Percentiles rank a stretch among this genome's conserved stretches.
These are phyloP conservation scores for Megalonaias nervosa DNA, from an alignment of 1,140 invertebrate species.

Conservation along the genomic window DNA sequence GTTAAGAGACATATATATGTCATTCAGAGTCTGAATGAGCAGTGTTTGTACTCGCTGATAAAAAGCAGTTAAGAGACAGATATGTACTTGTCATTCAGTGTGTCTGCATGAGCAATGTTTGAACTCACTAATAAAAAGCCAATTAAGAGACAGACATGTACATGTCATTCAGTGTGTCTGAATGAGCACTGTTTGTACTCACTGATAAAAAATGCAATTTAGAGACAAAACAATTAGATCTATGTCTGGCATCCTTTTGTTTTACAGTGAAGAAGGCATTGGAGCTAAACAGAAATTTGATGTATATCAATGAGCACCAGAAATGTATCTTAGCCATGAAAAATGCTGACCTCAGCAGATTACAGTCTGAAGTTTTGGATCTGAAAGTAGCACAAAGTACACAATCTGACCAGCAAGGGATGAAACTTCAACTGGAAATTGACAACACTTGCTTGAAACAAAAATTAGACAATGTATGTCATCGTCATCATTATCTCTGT, in stretches of 20 bases:
- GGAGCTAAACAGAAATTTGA: conserved; percentile 13
- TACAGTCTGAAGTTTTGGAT: too few relatives aligned
- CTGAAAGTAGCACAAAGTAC: too few relatives aligned
- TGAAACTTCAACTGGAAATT: too few relatives aligned
- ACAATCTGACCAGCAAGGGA: too few relatives aligned
- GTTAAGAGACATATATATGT: background rate
- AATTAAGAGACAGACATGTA: background rate
- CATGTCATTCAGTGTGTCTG: background rate
- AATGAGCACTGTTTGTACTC: background rate
- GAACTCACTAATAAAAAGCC: background rate
- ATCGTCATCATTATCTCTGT: too few relatives aligned
- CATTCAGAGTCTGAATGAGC: background rate
- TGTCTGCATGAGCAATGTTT: background rate
- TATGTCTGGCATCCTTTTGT: background rate
- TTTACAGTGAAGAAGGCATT: conserved; percentile 27
- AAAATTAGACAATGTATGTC: too few relatives aligned
- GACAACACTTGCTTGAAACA: too few relatives aligned
- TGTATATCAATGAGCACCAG: conserved; percentile 27
- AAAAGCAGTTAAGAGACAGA: background rate
- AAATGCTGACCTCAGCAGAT: conserved; percentile 4
- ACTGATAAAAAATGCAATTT: background rate
- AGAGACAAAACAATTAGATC: background rate
- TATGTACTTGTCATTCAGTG: background rate
- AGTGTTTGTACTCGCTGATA: background rate
- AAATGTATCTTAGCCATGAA: conserved; percentile 20